phyloP scores from a whole-genome alignment of 2,888 invertebrate species.

The Aquatica leii region DNA sequence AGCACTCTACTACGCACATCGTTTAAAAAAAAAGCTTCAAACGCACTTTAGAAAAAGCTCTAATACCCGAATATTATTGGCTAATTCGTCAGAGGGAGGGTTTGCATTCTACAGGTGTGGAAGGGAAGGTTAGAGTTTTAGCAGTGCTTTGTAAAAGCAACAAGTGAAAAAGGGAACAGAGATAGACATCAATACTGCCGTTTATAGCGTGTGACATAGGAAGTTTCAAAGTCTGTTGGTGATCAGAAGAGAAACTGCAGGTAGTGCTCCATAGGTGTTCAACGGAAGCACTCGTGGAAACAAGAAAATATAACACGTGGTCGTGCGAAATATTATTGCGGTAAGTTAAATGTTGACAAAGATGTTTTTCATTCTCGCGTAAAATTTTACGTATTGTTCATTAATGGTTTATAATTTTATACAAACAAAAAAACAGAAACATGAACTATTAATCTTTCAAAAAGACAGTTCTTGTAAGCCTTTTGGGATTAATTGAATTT shows the following conservation, averaged over 20 bases:
- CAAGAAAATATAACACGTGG: conserved; percentile 22
- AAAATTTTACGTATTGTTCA: too few species aligned
- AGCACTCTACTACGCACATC: conserved; percentile 7
- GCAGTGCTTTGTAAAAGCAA: conserved; percentile 31
- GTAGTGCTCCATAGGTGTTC: conserved; percentile 36
- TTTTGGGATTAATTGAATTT: too few species aligned
- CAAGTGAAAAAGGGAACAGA: conserved; percentile 35
- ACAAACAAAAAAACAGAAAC: too few species aligned
- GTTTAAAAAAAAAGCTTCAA: conserved; percentile 13
- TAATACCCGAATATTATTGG: conserved; percentile 23
- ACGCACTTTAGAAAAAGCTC: conserved; percentile 21
- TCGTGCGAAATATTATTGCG: conserved; percentile 15
- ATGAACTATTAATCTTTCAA: too few species aligned
- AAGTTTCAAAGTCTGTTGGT: conserved; percentile 35
- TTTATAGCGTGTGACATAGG: conserved; percentile 30
- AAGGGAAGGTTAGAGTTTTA: conserved; percentile 29
- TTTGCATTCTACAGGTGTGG: conserved; percentile 35
- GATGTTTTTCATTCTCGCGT: too few species aligned
- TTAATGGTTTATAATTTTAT: too few species aligned
- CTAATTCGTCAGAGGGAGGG: conserved; percentile 25
- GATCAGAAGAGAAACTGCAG: conserved; percentile 32
- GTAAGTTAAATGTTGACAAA: conserved; percentile 17
- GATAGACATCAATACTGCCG: conserved; percentile 36
- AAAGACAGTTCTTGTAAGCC: too few species aligned
- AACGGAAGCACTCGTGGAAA: conserved; percentile 21